These are phyloP conservation scores for Stichopus horrens DNA, from an alignment of 53 echinoderm and acorn worm genomes.

Conservation along the genomic window DNA sequence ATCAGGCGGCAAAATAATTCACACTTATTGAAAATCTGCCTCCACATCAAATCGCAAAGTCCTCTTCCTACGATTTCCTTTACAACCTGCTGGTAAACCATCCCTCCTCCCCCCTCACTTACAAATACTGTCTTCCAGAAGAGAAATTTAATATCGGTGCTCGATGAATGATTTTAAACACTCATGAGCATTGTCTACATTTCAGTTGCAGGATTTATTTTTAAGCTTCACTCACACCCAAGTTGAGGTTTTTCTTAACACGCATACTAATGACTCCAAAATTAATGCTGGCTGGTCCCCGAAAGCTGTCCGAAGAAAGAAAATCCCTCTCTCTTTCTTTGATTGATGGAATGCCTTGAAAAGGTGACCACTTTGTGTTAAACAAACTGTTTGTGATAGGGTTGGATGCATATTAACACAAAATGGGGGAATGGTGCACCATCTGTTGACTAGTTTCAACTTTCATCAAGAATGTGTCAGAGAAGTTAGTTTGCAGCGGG, in stretches of 20 bases:
- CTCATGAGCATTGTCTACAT: no score
- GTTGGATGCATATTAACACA: background rate
- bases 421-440: background rate
- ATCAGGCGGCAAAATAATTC: background rate
- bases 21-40: background rate
- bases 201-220: no score
- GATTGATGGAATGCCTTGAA: background rate
- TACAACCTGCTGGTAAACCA: background rate
- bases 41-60: background rate
- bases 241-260: background rate
- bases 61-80: background rate
- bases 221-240: no score
- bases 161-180: background rate
- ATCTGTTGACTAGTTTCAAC: background rate
- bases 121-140: no score
- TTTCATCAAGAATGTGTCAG: background rate
- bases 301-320: no score
- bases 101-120: no score
- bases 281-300: background rate
- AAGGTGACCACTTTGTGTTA: background rate
- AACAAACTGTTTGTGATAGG: background rate
- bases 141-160: no score
- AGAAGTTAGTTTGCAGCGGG: background rate
- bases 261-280: background rate
- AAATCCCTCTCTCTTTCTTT: background rate